A percentile compares a stretch with the other conserved stretches of the same genome.
phyloP scores from a whole-genome alignment of 2,113 vertebrate species.

The Sturnus vulgaris region DNA sequence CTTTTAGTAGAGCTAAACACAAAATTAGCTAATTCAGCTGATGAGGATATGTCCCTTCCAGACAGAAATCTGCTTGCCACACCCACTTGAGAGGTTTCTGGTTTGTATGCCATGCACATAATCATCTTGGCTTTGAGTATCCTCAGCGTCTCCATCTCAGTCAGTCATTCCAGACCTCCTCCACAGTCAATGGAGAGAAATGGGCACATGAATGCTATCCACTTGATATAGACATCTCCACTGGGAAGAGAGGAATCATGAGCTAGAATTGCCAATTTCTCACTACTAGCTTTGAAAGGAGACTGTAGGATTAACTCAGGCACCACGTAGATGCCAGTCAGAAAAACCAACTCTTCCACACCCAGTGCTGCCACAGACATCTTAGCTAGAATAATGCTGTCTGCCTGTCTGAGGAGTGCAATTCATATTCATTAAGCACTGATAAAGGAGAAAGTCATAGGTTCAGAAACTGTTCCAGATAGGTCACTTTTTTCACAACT shows the following conservation, averaged over 20 bases:
- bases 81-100: not conserved
- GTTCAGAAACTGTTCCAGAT: not conserved
- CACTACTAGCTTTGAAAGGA: not conserved
- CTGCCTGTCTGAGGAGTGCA: not conserved
- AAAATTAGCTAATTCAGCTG: not conserved
- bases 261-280: not conserved
- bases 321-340: not conserved
- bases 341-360: not conserved
- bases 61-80: not conserved
- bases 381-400: not conserved
- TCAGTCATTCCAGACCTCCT: not conserved
- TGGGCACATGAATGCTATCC: not conserved
- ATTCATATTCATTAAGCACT: not conserved
- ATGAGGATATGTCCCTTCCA: not conserved
- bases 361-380: not conserved
- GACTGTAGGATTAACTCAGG: not conserved
- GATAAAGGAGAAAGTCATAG: not conserved
- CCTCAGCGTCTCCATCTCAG: not conserved
- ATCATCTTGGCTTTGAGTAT: not conserved
- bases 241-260: not conserved
- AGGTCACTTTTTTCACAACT: not conserved
- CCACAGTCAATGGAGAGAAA: not conserved
- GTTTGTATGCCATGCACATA: accelerated
- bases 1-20: not conserved
- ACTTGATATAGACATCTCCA: not conserved